Conservation (phyloP, 53 echinoderm and acorn worm genomes). For the Astropecten irregularis region DNA sequence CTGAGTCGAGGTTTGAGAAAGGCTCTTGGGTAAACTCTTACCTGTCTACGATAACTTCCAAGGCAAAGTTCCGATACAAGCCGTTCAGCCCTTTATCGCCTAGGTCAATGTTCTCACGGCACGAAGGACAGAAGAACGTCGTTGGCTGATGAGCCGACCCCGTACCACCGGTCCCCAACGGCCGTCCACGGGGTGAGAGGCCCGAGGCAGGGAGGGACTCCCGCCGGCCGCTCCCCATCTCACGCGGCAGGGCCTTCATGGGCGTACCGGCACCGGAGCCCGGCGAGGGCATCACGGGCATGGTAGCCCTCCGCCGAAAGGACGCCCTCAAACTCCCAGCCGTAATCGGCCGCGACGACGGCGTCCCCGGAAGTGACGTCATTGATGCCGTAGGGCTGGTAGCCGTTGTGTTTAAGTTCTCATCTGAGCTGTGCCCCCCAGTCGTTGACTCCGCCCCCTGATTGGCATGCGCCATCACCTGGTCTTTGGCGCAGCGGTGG, state of each 20-base stretch:
- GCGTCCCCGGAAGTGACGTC: slow-evolving; percentile 47
- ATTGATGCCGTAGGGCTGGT: slow-evolving; percentile 48
- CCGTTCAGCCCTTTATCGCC: slow-evolving; percentile 92
- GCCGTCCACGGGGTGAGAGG: slow-evolving; percentile 12
- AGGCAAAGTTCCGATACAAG: slow-evolving; percentile 90
- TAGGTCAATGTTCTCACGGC: slow-evolving; percentile 66
- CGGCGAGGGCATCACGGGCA: slow-evolving; percentile 32
- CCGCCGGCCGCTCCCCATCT: slow-evolving; percentile 28
- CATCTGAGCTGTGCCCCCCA: slow-evolving; percentile 4
- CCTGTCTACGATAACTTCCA: slow-evolving; percentile 96
- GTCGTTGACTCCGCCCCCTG: neutral
- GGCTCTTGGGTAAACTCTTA: too few species aligned
- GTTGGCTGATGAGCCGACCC: slow-evolving; percentile 45
- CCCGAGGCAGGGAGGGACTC: slow-evolving; percentile 49
- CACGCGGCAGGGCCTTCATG: slow-evolving; percentile 1
- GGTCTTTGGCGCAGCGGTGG: slow-evolving; percentile 86
- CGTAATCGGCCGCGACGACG: neutral
- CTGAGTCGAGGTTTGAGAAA: too few species aligned
- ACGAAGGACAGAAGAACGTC: slow-evolving; percentile 86
- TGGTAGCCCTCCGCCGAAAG: slow-evolving; percentile 63
- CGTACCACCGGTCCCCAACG: neutral
- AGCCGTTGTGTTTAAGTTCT: neutral
- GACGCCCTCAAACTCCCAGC: slow-evolving; percentile 41
- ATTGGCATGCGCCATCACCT: slow-evolving; percentile 30
- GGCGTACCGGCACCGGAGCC: neutral